Percentiles rank a stretch among this genome's conserved stretches.
These are phyloP conservation scores for Delphinus delphis DNA, from an alignment of 2,113 vertebrate species.

Conservation along the genomic window DNA sequence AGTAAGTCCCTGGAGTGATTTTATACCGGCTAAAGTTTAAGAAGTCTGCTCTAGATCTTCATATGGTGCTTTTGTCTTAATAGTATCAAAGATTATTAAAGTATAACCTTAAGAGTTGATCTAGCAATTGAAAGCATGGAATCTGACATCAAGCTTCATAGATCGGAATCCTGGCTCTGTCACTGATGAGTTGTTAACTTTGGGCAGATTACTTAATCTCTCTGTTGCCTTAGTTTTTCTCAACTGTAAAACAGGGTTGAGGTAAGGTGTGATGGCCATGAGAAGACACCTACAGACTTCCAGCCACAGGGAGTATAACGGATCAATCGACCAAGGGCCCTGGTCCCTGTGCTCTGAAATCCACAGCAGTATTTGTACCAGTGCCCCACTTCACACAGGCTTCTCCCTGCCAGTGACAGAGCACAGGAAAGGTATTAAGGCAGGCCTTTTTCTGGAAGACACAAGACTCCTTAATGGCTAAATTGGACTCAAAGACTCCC, in stretches of 20 bases:
- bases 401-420: neutral
- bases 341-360: neutral
- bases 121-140: neutral
- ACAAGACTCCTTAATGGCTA: neutral
- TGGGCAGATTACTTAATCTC: neutral
- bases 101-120: neutral
- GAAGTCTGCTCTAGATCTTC: neutral
- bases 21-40: neutral
- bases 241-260: neutral
- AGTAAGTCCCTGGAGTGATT: neutral
- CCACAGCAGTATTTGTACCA: neutral
- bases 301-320: rapidly evolving
- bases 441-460: neutral
- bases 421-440: neutral
- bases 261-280: neutral
- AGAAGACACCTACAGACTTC: neutral
- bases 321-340: no score
- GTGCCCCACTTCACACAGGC: rapidly evolving
- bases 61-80: neutral
- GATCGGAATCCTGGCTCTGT: neutral
- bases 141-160: neutral
- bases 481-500: neutral
- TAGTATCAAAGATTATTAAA: neutral
- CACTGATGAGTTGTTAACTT: neutral
- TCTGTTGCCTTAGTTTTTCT: neutral